Evolutionary conservation across 2,888 invertebrate species (phyloP).

Genomic region (Cerceris ruficornis): DNA sequence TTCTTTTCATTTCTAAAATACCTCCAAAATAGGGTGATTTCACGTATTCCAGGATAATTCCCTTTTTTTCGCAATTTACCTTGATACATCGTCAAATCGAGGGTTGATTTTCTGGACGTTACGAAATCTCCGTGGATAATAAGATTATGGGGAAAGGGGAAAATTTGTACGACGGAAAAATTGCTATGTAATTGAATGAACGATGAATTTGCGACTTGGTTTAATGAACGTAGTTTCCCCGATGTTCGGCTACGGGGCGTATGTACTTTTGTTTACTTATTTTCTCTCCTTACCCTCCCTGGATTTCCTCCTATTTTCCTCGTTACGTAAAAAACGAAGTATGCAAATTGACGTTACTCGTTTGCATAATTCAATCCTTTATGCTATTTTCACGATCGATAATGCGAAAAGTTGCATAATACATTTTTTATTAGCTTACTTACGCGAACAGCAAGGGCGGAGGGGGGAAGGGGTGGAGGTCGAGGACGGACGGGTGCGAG

Average conservation of each 20-base stretch:
- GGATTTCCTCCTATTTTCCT: constrained; percentile 36
- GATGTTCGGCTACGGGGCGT: not conserved
- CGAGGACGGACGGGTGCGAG: not conserved
- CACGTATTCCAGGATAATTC: not conserved
- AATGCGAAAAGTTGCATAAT: constrained; percentile 54
- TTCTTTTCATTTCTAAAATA: not conserved
- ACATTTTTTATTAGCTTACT: constrained; percentile 52
- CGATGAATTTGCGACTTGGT: not conserved
- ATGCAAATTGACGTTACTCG: constrained; percentile 40
- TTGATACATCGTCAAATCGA: too few relatives aligned
- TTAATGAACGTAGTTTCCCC: not conserved
- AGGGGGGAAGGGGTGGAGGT: not conserved
- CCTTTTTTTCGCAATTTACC: too few relatives aligned
- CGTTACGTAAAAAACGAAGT: constrained; percentile 15
- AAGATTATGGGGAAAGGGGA: too few relatives aligned
- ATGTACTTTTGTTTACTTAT: constrained; percentile 32
- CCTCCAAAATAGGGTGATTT: not conserved
- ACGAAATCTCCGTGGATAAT: too few relatives aligned
- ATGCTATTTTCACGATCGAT: constrained; percentile 53
- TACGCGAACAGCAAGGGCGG: constrained; percentile 14
- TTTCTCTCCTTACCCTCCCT: constrained; percentile 24
- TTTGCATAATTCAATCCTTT: constrained; percentile 57
- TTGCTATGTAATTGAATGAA: too few relatives aligned
- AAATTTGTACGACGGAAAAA: too few relatives aligned
- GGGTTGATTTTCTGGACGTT: too few relatives aligned